Base-by-base conservation (phyloP, 2,113 vertebrate species). In the Fregetta grallaria region DNA sequence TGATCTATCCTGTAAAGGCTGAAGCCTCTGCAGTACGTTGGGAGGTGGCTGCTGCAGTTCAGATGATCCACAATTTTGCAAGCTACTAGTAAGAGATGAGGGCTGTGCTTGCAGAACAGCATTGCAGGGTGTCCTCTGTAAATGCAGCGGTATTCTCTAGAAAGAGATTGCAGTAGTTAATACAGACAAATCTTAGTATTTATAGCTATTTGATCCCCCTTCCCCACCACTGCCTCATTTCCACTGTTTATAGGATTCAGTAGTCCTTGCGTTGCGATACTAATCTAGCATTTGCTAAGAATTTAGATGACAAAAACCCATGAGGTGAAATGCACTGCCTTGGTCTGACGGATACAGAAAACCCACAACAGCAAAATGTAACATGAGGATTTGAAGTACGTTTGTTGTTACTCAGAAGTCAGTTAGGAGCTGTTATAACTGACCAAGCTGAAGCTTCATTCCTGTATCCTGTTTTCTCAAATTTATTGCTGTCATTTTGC, bases 31-130 rank as follows among this genome's bases (percentile, higher is more conserved):
- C 47, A 80, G 73, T 66, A 67, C 63, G 52, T 42, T 85, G 47
- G 40, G 71, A 85, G 68, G 61, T 32, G 58, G 65, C 36, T 86
- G 75, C 34, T 82, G 86, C 22, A 53, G 50, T 30, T 90, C 45
- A 70, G 70, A 27, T 86, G 93, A 75, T 84, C 86, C 40, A 30
- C 27, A 40, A 62, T 61, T 88, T 79, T 72, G 83, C 36, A 58
- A 59, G 70, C 36, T 91, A 59, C 42, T 74, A 8, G n/a, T 22
- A 53, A 76, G 55, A 79, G 80, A 78, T 30, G 62, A 26, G 6
- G 75, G 86, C 74, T 95, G 97, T 75, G 73, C 76, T 95, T 72
- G 67, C 78, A 74, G 45, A n/a, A 67, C 21, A 90, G 75, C 52
- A 76, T 47, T 86, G 68, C 62, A 61, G 87, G 77, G 10, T 45